Percentiles rank a stretch among this genome's conserved stretches.
Conservation (phyloP, 1,140 invertebrate species). For the Danaus plexippus region DNA sequence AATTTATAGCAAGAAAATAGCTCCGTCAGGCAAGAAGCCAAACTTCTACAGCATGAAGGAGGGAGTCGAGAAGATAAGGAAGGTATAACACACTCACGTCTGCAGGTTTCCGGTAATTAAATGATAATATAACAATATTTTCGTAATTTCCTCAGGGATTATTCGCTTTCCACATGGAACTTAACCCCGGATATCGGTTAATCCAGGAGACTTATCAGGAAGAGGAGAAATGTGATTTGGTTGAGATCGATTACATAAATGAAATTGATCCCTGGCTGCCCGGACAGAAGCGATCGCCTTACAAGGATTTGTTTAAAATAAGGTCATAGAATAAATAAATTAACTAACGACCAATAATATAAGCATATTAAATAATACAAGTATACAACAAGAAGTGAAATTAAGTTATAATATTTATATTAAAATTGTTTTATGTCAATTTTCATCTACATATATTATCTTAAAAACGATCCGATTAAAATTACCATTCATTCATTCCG, state of each 20-base stretch:
- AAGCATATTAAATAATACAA: too few relatives aligned
- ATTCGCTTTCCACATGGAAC: conserved; percentile 77
- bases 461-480: too few relatives aligned
- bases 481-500: too few relatives aligned
- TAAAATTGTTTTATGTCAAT: too few relatives aligned
- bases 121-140: neutral
- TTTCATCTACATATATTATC: too few relatives aligned
- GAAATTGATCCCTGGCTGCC: conserved; percentile 74
- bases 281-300: conserved; percentile 74
- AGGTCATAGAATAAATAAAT: conserved; percentile 49
- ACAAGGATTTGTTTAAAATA: conserved; percentile 74
- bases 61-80: conserved; percentile 71
- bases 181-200: conserved; percentile 73
- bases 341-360: too few relatives aligned
- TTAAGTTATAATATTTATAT: too few relatives aligned
- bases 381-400: too few relatives aligned
- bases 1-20: conserved; percentile 75
- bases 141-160: conserved; percentile 41
- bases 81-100: conserved; percentile 33
- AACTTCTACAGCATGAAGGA: conserved; percentile 71
- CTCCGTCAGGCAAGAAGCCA: conserved; percentile 64
- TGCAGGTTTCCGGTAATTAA: neutral
- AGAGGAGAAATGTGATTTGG: conserved; percentile 77
- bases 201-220: conserved; percentile 76
- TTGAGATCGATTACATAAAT: conserved; percentile 75